phyloP scores from a whole-genome alignment of 2,113 vertebrate genomes.

The Seriola rivoliana region DNA sequence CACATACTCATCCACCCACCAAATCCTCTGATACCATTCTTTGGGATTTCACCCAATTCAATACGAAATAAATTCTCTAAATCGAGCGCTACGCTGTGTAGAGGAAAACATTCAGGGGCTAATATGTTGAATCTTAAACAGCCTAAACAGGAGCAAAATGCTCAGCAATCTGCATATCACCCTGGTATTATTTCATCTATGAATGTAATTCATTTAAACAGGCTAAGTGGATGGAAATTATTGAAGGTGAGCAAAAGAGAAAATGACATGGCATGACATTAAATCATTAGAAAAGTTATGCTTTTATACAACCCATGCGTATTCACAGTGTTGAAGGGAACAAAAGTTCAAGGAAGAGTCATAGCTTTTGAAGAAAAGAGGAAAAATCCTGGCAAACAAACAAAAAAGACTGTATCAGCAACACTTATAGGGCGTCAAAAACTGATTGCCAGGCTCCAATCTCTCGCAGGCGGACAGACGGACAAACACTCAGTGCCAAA shows the following conservation, averaged over 20 bases:
- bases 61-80: constrained; percentile 58
- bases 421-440: constrained; percentile 38
- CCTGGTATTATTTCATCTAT: constrained; percentile 50
- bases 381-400: constrained; percentile 33
- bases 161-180: constrained; percentile 44
- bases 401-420: constrained; percentile 45
- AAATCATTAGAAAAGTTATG: constrained; percentile 27
- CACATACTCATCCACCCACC: constrained; percentile 36
- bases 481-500: constrained; percentile 44
- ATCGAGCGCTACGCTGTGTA: constrained; percentile 50
- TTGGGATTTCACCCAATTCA: constrained; percentile 57
- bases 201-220: constrained; percentile 48
- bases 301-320: constrained; percentile 22
- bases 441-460: constrained; percentile 57
- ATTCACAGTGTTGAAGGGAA: constrained; percentile 21
- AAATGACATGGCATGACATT: constrained; percentile 14
- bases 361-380: constrained; percentile 18
- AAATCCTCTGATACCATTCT: constrained; percentile 61
- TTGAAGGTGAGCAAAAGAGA: constrained; percentile 18
- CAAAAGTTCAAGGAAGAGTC: constrained; percentile 31
- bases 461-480: constrained; percentile 48
- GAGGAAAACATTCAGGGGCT: constrained; percentile 58
- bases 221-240: constrained; percentile 37
- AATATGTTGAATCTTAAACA: constrained; percentile 57
- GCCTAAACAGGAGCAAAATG: constrained; percentile 34